Evolutionary conservation across 2,113 vertebrate genomes (phyloP).

Genomic region (Ciconia boyciana): DNA sequence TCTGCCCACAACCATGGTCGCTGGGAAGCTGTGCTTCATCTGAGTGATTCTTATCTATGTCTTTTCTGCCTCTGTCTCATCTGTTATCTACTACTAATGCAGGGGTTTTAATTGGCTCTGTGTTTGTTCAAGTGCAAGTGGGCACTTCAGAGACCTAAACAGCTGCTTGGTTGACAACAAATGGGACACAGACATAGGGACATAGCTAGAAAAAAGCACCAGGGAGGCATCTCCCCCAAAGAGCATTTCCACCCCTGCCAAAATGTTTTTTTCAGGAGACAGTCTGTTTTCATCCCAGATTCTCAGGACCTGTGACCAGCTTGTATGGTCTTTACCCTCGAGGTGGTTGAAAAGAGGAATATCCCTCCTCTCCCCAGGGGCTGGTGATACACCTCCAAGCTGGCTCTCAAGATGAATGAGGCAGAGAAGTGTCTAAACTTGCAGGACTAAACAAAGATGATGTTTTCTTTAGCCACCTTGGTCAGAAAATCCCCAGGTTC

Average conservation of each 20-base stretch:
- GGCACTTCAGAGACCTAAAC: not conserved
- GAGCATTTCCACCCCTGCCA: not conserved
- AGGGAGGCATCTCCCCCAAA: not conserved
- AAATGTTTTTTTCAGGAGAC: not conserved
- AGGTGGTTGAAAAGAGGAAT: not conserved
- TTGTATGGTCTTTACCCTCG: not conserved
- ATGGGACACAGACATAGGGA: not conserved
- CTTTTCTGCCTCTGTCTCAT: not conserved
- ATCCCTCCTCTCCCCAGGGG: not conserved
- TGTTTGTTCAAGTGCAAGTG: not conserved
- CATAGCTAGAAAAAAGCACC: not conserved
- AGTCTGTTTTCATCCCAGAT: not conserved
- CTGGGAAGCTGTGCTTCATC: not conserved
- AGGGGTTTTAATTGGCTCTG: not conserved
- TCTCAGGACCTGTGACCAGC: not conserved
- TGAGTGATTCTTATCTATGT: not conserved
- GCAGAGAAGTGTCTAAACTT: not conserved
- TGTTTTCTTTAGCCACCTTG: not conserved
- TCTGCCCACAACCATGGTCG: not conserved
- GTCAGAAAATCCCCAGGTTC: not conserved
- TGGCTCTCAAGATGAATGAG: not conserved
- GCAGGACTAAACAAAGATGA: not conserved
- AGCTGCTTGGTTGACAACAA: not conserved
- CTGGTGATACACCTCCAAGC: not conserved
- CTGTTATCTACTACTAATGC: not conserved